phyloP scores from a whole-genome alignment of 2,888 invertebrate species.

The Eupithecia vulgata region DNA sequence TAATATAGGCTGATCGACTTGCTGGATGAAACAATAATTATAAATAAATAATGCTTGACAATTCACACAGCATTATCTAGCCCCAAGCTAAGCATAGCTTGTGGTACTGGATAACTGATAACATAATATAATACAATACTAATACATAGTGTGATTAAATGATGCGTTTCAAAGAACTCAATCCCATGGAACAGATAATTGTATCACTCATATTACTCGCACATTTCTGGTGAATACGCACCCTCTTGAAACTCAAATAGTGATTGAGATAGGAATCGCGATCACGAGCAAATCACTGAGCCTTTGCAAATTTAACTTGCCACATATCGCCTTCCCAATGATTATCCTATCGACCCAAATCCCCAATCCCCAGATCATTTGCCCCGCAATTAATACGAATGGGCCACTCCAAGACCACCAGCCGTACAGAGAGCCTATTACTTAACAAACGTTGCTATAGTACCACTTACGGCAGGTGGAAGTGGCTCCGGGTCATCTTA shows the following conservation, averaged over 20 bases:
- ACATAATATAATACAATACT: too few relatives aligned
- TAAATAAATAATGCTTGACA: too few relatives aligned
- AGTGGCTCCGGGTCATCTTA: slow-evolving; percentile 46
- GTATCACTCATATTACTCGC: background rate
- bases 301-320: background rate
- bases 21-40: too few relatives aligned
- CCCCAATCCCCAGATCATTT: background rate
- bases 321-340: background rate
- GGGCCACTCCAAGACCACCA: background rate
- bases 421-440: slow-evolving; percentile 11
- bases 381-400: slow-evolving; percentile 6
- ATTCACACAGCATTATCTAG: too few relatives aligned
- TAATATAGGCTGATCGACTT: too few relatives aligned
- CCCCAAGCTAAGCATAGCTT: too few relatives aligned
- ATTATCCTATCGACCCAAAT: background rate
- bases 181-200: too few relatives aligned
- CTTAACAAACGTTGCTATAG: slow-evolving; percentile 36
- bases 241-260: background rate
- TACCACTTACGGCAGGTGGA: slow-evolving; percentile 38
- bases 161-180: too few relatives aligned
- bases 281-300: background rate
- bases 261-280: background rate
- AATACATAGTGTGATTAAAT: too few relatives aligned
- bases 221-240: background rate
- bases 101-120: too few relatives aligned